Evolutionary conservation across 2,113 vertebrate genomes (phyloP).

Genomic region (Phrynosoma blainvillii): DNA sequence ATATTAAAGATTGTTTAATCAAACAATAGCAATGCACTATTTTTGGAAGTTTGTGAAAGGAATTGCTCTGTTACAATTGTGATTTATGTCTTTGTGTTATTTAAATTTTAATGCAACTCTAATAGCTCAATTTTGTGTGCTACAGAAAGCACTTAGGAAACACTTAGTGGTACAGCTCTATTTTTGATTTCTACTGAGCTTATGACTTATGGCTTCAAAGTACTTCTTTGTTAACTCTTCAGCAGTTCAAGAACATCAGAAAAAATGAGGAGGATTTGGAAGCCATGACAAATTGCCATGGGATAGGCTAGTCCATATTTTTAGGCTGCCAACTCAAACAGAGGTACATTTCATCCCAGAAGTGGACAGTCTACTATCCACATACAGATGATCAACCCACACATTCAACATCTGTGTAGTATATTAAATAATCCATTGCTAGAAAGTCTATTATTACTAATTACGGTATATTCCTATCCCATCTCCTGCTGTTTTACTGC

Average conservation of each 20-base stretch:
- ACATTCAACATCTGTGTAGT: neutral
- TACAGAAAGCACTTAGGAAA: slow-evolving; percentile 71
- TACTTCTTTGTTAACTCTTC: slow-evolving; percentile 59
- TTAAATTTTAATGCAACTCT: slow-evolving; percentile 69
- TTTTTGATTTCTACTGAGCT: slow-evolving; percentile 67
- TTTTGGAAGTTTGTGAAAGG: slow-evolving; percentile 51
- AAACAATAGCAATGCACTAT: slow-evolving; percentile 55
- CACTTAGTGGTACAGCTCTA: slow-evolving; percentile 60
- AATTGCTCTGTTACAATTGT: slow-evolving; percentile 69
- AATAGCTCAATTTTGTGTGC: slow-evolving; percentile 67
- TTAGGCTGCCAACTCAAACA: neutral
- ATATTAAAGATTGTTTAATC: slow-evolving; percentile 60
- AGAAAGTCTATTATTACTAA: neutral
- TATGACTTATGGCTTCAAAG: slow-evolving; percentile 59
- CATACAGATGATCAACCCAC: neutral
- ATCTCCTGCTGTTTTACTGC: neutral
- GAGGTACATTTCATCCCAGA: neutral
- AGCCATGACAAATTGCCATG: slow-evolving; percentile 21
- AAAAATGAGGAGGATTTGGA: slow-evolving; percentile 36
- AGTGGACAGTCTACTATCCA: neutral
- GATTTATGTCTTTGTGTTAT: slow-evolving; percentile 65
- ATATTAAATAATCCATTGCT: neutral
- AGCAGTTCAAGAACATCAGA: slow-evolving; percentile 37
- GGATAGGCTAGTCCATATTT: neutral
- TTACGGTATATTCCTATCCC: neutral